Conservation (phyloP, 2,113 vertebrate species). For the Oriolus oriolus region DNA sequence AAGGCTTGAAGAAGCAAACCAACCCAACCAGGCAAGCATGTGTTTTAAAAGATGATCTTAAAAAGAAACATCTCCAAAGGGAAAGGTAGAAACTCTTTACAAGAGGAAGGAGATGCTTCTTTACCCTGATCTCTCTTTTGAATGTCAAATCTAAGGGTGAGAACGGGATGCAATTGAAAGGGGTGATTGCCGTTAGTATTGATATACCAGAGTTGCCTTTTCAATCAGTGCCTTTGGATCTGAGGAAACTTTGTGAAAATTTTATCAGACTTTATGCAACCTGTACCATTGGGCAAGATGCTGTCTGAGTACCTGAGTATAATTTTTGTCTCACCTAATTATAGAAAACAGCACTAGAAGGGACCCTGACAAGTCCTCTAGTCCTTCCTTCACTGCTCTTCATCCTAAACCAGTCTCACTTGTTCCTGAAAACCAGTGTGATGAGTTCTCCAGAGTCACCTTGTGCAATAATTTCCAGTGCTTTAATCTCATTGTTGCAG, state of each 20-base stretch:
- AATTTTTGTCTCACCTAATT: not conserved
- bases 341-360: not conserved
- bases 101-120: not conserved
- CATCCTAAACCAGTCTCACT: not conserved
- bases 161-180: not conserved
- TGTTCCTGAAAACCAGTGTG: not conserved
- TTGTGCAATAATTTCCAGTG: not conserved
- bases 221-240: not conserved
- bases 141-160: not conserved
- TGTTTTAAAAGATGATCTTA: not conserved
- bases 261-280: not conserved
- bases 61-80: not conserved
- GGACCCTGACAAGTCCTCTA: not conserved
- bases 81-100: not conserved
- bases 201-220: not conserved
- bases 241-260: not conserved
- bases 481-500: not conserved
- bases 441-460: not conserved
- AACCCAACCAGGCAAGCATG: not conserved
- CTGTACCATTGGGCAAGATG: not conserved
- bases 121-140: not conserved
- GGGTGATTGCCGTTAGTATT: accelerated
- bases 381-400: not conserved
- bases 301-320: not conserved
- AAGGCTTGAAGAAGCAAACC: not conserved